Evolutionary conservation across 2,113 vertebrate genomes (phyloP), one percentile per base, ranked within the genome.

Genomic region (Melanerpes aurifrons): DNA sequence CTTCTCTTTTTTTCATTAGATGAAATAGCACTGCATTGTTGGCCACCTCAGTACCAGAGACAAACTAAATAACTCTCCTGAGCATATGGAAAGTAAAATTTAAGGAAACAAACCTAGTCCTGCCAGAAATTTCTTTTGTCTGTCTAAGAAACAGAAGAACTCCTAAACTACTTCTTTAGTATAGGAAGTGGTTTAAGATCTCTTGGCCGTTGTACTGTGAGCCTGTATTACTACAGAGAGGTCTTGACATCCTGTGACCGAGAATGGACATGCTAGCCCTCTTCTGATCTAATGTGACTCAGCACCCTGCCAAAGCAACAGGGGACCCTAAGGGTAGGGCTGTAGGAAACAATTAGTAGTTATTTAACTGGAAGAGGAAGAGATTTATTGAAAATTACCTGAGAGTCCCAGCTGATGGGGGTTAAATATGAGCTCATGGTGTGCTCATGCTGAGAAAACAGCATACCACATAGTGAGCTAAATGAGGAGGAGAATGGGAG

Each of bases 61-160:
- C 93, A 97, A 97, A 96, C 97, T 97, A 97, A 98, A 97, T 98
- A 98, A 95, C 97, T 97, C 95, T 95, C 93, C 95, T 96, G 95
- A 97, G 86, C 97, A 97, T 97, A 97, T 97, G 97, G 97, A 97
- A 97, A 97, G 96, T 80, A 95, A 97, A 97, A 97, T 96, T 97
- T 97, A 95, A 96, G 91, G 97, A 96, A 98, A 97, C 95, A 98
- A 97, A 97, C 95, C 95, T 97, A 93, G 93, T 95, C 95, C 82
- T 96, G 94, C 95, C 96, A 97, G 96, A 96, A 97, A 96, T 97
- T 96, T 96, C 92, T 92, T 97, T 97, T 97, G 94, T 97, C 96
- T 98, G 58, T 84, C 92, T 96, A 92, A 96, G 92, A 92, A 97
- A 95, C 58, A 96, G 93, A 89, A 87, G 91, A 94, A 82, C 69